A percentile compares a stretch with the other conserved stretches of the same genome.
Evolutionary conservation across 2,888 invertebrate genomes (phyloP).

Genomic region (Isotomurus palustris): DNA sequence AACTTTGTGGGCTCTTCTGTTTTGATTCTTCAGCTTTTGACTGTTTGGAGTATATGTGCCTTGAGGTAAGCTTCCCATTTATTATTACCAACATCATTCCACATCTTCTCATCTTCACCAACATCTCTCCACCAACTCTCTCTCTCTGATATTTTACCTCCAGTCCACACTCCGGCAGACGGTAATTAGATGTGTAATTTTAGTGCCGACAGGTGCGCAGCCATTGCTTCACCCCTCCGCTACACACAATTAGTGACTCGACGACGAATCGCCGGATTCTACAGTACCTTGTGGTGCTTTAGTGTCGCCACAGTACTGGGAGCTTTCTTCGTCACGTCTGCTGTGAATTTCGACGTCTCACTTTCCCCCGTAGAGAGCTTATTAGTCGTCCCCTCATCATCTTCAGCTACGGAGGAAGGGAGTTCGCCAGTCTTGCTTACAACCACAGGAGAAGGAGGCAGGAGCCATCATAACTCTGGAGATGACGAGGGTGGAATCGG

Average conservation of each 20-base stretch:
- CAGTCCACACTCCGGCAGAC: not conserved
- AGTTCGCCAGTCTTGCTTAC: not conserved
- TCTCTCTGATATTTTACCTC: not conserved
- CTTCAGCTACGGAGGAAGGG: not conserved
- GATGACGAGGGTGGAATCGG: constrained; percentile 3
- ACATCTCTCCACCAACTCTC: constrained; percentile 11
- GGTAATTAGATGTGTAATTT: not conserved
- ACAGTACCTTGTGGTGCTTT: constrained; percentile 60
- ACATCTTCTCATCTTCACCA: not conserved
- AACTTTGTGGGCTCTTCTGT: constrained; percentile 39
- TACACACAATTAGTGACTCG: constrained; percentile 72
- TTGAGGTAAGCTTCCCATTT: constrained; percentile 35
- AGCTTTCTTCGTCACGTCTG: constrained; percentile 40
- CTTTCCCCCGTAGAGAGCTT: no score
- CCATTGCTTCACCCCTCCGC: constrained; percentile 73
- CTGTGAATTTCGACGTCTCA: no score
- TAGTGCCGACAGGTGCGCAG: constrained; percentile 60
- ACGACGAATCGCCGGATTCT: constrained; percentile 63
- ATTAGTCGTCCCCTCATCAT: not conserved
- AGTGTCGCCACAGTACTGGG: constrained; percentile 44
- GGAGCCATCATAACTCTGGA: not conserved
- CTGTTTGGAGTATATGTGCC: constrained; percentile 45
- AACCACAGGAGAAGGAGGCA: not conserved
- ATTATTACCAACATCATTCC: not conserved
- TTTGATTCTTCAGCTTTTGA: constrained; percentile 38